Percentiles rank a stretch among this genome's conserved stretches.
Evolutionary conservation across 2,888 invertebrate genomes (phyloP).

Genomic region (Pomacea canaliculata): DNA sequence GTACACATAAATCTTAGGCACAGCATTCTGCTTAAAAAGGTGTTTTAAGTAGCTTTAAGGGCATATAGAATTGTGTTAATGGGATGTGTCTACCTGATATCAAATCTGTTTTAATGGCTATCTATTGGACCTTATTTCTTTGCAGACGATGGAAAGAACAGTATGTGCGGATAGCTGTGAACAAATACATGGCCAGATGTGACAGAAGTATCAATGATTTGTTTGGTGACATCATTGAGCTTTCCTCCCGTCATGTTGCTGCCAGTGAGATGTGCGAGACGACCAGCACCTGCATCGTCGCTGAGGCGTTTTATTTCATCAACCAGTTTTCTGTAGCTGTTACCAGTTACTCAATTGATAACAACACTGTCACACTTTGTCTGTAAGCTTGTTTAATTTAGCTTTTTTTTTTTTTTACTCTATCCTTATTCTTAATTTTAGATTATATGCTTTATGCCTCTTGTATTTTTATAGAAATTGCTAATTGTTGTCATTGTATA

Average conservation of each 20-base stretch:
- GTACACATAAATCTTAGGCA: too few relatives aligned
- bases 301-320: constrained; percentile 17
- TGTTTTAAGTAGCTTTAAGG: too few relatives aligned
- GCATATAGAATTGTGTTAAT: too few relatives aligned
- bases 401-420: neutral
- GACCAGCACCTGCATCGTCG: constrained; percentile 9
- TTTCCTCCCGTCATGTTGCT: constrained; percentile 6
- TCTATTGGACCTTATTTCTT: too few relatives aligned
- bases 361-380: constrained; percentile 13
- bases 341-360: constrained; percentile 2
- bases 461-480: too few relatives aligned
- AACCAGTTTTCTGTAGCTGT: constrained; percentile 22
- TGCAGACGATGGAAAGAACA: constrained; percentile 12
- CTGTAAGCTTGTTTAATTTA: constrained; percentile 5
- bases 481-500: too few relatives aligned
- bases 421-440: neutral
- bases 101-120: too few relatives aligned
- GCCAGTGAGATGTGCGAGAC: constrained; percentile 5
- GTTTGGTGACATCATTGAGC: neutral
- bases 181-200: constrained; percentile 1
- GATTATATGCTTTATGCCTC: too few relatives aligned
- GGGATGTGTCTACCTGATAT: too few relatives aligned
- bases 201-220: neutral
- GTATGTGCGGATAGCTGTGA: neutral
- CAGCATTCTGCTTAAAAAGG: too few relatives aligned